Evolutionary conservation across 2,888 invertebrate species (phyloP).

Genomic region (Zygothrica quintamaculata): DNA sequence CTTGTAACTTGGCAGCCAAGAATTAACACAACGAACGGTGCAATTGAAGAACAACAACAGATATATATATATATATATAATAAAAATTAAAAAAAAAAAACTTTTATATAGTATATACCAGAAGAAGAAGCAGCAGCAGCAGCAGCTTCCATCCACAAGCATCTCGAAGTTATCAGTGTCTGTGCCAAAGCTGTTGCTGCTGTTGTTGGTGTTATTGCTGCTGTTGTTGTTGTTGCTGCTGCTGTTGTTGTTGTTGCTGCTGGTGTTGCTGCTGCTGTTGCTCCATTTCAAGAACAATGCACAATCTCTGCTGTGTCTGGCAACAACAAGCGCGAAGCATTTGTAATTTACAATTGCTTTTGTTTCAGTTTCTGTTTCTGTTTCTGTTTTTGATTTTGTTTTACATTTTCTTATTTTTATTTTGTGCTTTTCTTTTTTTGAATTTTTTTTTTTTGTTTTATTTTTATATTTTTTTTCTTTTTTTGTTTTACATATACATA

Average conservation of each 20-base stretch:
- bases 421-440: slow-evolving; percentile 1
- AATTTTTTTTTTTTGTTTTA: no score
- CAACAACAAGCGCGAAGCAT: slow-evolving; percentile 43
- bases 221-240: slow-evolving; percentile 14
- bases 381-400: no score
- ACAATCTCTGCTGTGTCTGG: slow-evolving; percentile 60
- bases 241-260: slow-evolving; percentile 6
- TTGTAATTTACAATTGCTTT: slow-evolving; percentile 76
- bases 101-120: slow-evolving; percentile 14
- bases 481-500: no score
- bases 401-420: slow-evolving; percentile 2
- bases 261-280: slow-evolving; percentile 34
- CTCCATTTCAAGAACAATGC: slow-evolving; percentile 71
- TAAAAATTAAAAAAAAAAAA: slow-evolving; percentile 27
- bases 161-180: slow-evolving; percentile 62
- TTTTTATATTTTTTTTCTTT: no score
- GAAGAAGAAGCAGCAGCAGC: slow-evolving; percentile 23
- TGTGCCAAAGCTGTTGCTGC: slow-evolving; percentile 22
- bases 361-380: slow-evolving; percentile 53
- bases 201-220: slow-evolving; percentile 4
- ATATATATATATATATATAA: no score
- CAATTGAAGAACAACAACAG: slow-evolving; percentile 47
- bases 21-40: slow-evolving; percentile 40
- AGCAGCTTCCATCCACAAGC: slow-evolving; percentile 23
- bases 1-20: slow-evolving; percentile 44